Conservation (phyloP, 2,113 vertebrate species). For the Narcine bancroftii region DNA sequence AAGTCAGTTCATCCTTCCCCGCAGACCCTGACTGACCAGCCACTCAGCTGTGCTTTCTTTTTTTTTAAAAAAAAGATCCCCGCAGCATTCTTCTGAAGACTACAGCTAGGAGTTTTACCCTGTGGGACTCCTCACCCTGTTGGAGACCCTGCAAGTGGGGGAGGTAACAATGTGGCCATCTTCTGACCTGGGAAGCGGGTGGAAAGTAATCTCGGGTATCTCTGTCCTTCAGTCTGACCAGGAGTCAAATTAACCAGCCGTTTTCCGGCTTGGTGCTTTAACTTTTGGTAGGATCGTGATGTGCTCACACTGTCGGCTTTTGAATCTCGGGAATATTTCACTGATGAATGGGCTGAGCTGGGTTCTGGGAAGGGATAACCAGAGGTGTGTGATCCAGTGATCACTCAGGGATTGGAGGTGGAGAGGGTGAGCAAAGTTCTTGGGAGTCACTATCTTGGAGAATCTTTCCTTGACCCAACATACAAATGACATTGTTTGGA, state of each 20-base stretch:
- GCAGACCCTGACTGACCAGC: not conserved
- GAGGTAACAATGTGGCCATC: too few species aligned
- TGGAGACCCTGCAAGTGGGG: not conserved
- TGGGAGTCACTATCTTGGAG: too few species aligned
- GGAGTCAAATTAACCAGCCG: not conserved
- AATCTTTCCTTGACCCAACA: too few species aligned
- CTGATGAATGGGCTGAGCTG: too few species aligned
- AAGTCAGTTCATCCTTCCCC: too few species aligned
- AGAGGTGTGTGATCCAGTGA: too few species aligned
- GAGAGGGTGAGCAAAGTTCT: too few species aligned
- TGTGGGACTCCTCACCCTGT: too few species aligned
- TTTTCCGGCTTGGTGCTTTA: not conserved
- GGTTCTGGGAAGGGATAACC: too few species aligned
- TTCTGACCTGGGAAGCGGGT: not conserved
- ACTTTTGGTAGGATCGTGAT: not conserved
- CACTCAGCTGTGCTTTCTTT: not conserved
- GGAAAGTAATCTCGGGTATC: too few species aligned
- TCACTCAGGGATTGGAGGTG: too few species aligned
- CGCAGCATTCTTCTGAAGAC: not conserved
- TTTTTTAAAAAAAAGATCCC: not conserved
- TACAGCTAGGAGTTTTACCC: not conserved
- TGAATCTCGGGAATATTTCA: not conserved
- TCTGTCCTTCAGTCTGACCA: not conserved
- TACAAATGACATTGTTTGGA: too few species aligned
- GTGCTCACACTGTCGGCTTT: not conserved